phyloP scores from a whole-genome alignment of 2,888 invertebrate genomes.

The Atrina japonica region DNA sequence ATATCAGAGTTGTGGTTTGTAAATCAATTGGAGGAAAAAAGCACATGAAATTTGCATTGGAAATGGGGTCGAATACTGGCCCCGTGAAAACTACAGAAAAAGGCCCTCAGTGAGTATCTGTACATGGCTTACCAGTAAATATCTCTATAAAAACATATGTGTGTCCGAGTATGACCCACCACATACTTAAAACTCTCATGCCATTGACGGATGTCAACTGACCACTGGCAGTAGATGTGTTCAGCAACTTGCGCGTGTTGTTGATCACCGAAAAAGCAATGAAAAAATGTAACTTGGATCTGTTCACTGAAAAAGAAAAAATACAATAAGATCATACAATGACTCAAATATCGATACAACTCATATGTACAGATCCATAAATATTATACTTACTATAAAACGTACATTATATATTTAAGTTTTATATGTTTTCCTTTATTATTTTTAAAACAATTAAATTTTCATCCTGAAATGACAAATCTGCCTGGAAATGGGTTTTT shows the following conservation, averaged over 20 bases:
- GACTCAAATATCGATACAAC: too few relatives aligned
- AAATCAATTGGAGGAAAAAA: too few relatives aligned
- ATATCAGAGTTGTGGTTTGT: neutral
- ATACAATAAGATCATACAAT: neutral
- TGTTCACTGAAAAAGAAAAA: too few relatives aligned
- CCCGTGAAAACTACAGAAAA: neutral
- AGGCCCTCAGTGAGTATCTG: neutral
- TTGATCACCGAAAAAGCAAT: constrained; percentile 52
- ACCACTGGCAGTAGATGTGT: constrained; percentile 49
- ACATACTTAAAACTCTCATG: constrained; percentile 82
- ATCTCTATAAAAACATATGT: constrained; percentile 45
- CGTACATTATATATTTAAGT: neutral
- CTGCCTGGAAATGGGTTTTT: too few relatives aligned
- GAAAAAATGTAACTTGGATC: constrained; percentile 27
- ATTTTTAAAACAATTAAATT: too few relatives aligned
- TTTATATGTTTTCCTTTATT: neutral
- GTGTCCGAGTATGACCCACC: constrained; percentile 75
- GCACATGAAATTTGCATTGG: too few relatives aligned
- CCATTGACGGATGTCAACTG: constrained; percentile 86
- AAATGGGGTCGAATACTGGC: too few relatives aligned
- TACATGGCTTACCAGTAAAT: neutral
- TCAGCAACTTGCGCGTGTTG: constrained; percentile 54
- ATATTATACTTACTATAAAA: too few relatives aligned
- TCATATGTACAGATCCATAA: too few relatives aligned
- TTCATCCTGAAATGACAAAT: too few relatives aligned